Conservation (phyloP, 2,888 invertebrate species). For the Didymodactylos carnosus region DNA sequence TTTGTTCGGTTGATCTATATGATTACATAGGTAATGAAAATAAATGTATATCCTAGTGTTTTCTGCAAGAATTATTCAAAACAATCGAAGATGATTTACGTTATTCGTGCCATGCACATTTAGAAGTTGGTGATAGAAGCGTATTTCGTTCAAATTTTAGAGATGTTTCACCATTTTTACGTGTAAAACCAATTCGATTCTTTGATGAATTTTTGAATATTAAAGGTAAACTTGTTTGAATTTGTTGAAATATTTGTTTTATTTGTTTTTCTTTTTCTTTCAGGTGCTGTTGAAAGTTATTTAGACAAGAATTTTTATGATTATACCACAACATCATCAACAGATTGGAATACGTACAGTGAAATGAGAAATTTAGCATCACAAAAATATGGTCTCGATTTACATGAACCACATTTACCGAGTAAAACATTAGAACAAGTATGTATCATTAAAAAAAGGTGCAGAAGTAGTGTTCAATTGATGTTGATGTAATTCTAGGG, state of each 20-base stretch:
- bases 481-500: constrained; percentile 40
- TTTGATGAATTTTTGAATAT: constrained; percentile 44
- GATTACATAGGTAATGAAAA: neutral
- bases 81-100: constrained; percentile 77
- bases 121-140: constrained; percentile 47
- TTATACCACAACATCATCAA: constrained; percentile 79
- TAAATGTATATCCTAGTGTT: constrained; percentile 20
- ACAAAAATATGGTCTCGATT: constrained; percentile 56
- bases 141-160: constrained; percentile 41
- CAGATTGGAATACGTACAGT: constrained; percentile 90
- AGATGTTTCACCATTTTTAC: constrained; percentile 41
- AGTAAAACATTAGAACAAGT: constrained; percentile 83
- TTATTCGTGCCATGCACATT: constrained; percentile 69
- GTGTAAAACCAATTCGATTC: constrained; percentile 40
- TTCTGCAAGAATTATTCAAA: constrained; percentile 50
- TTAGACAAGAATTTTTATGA: constrained; percentile 86
- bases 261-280: neutral
- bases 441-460: neutral
- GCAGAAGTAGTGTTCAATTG: neutral
- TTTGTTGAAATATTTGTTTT: neutral
- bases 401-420: constrained; percentile 77
- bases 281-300: constrained; percentile 58
- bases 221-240: constrained; percentile 37
- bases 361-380: constrained; percentile 79
- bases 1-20: neutral